A percentile compares a stretch with the other conserved stretches of the same genome.
phyloP scores from a whole-genome alignment of 2,113 vertebrate genomes.

The Gallinago jamesoni region DNA sequence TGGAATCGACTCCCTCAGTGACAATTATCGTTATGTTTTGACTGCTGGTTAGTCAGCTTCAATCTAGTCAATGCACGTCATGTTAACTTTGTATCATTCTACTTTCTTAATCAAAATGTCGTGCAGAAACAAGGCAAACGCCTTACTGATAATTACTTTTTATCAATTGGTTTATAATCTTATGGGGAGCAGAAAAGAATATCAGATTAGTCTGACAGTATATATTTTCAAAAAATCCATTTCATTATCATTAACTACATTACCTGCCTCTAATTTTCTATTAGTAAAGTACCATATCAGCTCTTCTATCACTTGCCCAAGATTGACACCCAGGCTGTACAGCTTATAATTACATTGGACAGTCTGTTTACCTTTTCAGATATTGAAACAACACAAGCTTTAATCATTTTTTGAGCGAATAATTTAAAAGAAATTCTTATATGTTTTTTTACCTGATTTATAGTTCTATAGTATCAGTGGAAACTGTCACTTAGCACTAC shows the following conservation, averaged over 20 bases:
- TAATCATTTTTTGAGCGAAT: not conserved
- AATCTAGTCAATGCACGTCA: not conserved
- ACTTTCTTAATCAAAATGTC: not conserved
- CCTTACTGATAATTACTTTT: not conserved
- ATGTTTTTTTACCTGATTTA: not conserved
- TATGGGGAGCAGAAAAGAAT: not conserved
- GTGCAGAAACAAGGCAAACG: not conserved
- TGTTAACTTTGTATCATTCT: not conserved
- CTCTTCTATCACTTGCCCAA: not conserved
- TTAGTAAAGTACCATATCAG: not conserved
- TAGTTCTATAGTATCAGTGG: not conserved
- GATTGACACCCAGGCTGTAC: not conserved
- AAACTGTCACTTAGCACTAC: not conserved
- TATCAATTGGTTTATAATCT: not conserved
- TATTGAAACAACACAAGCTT: not conserved
- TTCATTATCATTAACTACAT: not conserved
- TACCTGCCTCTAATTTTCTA: not conserved
- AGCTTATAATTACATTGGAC: not conserved
- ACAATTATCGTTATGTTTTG: not conserved
- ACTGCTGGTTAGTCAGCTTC: not conserved
- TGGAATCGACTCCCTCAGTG: not conserved
- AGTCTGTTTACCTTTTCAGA: not conserved
- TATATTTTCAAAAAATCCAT: not conserved
- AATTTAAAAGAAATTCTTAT: not conserved
- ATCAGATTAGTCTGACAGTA: not conserved